Conservation (phyloP, 2,113 vertebrate genomes). For the Tonatia bakeri region DNA sequence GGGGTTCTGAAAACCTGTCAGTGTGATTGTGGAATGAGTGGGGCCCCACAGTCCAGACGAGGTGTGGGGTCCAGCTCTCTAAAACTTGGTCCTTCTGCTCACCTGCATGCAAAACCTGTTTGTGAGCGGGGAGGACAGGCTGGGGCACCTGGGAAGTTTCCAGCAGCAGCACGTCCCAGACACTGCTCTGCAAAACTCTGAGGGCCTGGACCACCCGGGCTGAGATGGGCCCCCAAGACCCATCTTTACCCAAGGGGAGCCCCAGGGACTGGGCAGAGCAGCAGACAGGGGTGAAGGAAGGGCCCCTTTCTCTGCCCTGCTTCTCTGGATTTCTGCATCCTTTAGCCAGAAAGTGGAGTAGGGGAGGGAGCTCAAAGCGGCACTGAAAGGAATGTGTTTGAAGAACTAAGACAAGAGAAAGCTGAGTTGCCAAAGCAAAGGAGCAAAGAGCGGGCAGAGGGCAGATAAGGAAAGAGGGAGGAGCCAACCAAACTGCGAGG, state of each 20-base stretch:
- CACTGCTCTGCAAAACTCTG: background rate
- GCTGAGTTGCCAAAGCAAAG: background rate
- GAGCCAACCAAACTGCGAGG: no score
- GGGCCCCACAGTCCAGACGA: background rate
- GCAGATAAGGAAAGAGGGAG: background rate
- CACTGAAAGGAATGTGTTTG: background rate
- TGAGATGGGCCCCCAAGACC: background rate
- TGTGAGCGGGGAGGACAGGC: background rate
- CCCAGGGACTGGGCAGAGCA: background rate
- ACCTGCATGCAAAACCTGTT: background rate
- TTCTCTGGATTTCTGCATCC: background rate
- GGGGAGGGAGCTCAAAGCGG: rapidly evolving
- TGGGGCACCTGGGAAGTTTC: background rate
- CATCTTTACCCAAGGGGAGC: background rate
- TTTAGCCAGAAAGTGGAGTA: background rate
- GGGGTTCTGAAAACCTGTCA: background rate
- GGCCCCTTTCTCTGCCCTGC: background rate
- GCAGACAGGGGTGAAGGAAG: rapidly evolving
- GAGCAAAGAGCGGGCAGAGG: background rate
- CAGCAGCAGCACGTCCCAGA: background rate
- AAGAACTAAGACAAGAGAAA: background rate
- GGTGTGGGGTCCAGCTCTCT: background rate
- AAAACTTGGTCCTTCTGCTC: background rate
- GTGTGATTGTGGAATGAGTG: background rate
- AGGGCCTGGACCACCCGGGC: background rate